Evolutionary conservation across 2,888 invertebrate species (phyloP), one percentile per base, ranked within the genome.

Genomic region (Empis livida): DNA sequence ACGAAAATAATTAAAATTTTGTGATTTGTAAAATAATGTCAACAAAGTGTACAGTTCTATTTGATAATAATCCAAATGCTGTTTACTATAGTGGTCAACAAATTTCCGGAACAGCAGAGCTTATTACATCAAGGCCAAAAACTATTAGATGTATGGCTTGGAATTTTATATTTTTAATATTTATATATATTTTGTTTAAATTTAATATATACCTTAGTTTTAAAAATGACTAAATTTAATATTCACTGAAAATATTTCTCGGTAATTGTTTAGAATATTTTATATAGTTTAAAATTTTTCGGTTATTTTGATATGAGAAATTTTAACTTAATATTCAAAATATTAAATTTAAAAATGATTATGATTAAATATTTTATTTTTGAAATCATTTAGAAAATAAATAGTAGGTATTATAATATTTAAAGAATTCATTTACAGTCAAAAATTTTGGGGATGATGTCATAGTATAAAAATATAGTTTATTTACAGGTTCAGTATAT

Each of bases 31-130:
- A 27, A 27, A 27, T 27, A 27, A 27, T 67, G 68, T 56, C 64
- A 38, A 67, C 64, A 49, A 64, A 65, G 51, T 66, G 64, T 41
- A 62, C 55, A n/a, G 61, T 67, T 43, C 53, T 51, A 45, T 68
- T 67, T 45, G 66, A 67, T 47, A 67, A 58, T 46, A 61, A 60
- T 55, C 60, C 63, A 27, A 49, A 62, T 46, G 62, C 61, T n/a
- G 61, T 68, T 39, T 68, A 61, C 47, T 68, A 64, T 57, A 65
- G 66, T 49, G 68, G 68, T 17, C 67, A 67, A 50, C 53, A 60
- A 32, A 57, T 68, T 31, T 64, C 67, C 50, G 67, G 67, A 17
- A 59, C 62, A 42, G 65, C 64, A 23, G 65, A 66, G 49, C 56
- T 67, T 48, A 58, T 59, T 51, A 67, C 67, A 16, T 59, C 60